Evolutionary conservation across 1,140 invertebrate species (phyloP).

Genomic region (Eufriesea mexicana): DNA sequence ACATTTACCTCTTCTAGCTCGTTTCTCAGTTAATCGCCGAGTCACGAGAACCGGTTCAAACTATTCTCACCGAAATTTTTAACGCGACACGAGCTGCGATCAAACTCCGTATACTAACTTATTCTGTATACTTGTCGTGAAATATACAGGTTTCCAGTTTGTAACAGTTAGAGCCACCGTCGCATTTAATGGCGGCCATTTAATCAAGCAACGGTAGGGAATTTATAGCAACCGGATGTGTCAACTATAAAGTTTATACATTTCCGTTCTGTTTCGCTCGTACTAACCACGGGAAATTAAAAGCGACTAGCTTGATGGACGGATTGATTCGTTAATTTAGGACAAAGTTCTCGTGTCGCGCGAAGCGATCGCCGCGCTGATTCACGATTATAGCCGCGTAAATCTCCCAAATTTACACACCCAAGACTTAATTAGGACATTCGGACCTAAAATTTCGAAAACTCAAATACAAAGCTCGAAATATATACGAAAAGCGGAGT

Average conservation of each 20-base stretch:
- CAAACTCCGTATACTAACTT: too few species aligned
- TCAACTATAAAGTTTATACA: neutral
- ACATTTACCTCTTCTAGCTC: neutral
- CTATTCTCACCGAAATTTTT: neutral
- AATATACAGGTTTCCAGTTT: neutral
- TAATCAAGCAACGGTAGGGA: neutral
- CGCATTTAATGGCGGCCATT: neutral
- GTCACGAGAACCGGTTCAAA: neutral
- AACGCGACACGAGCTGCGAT: too few species aligned
- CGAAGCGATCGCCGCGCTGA: fast-evolving
- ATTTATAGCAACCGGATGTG: neutral
- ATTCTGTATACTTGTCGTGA: neutral
- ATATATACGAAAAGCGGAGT: neutral
- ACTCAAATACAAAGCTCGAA: neutral
- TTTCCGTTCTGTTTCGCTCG: neutral
- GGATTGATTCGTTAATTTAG: neutral
- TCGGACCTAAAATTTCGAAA: neutral
- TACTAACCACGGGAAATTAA: neutral
- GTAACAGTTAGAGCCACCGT: neutral
- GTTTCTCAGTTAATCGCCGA: conserved; percentile 9
- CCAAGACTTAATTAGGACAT: too few species aligned
- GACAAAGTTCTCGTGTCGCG: too few species aligned
- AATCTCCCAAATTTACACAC: neutral
- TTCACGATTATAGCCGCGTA: neutral
- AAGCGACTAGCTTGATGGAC: neutral